A percentile compares a stretch with the other conserved stretches of the same genome.
Evolutionary conservation across 2,113 vertebrate species (phyloP).

Genomic region (Scalopus aquaticus): DNA sequence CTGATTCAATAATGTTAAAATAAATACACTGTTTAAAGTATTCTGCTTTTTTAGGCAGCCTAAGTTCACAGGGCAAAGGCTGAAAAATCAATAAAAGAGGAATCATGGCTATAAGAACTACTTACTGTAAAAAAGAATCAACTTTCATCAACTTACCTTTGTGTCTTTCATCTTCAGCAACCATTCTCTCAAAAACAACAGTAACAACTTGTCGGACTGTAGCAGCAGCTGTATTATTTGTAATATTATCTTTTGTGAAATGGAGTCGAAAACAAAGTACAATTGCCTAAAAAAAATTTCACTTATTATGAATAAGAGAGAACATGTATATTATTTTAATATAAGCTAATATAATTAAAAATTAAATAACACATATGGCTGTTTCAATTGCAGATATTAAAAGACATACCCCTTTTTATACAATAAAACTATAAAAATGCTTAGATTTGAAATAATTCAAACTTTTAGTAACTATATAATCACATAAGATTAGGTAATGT

Average conservation of each 20-base stretch:
- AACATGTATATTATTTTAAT: neutral
- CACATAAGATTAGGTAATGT: neutral
- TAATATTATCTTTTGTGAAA: conserved; percentile 99
- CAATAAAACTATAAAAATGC: conserved; percentile 8
- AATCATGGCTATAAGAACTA: neutral
- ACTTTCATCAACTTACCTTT: conserved; percentile 88
- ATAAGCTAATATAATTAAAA: neutral
- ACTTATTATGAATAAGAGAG: conserved; percentile 47
- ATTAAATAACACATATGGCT: neutral
- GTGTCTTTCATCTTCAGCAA: conserved; percentile 95
- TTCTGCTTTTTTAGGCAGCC: neutral
- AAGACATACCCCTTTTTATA: neutral
- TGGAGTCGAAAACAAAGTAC: conserved; percentile 99
- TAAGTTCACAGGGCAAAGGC: neutral
- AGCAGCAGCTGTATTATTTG: conserved; percentile 98
- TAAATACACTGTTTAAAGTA: neutral
- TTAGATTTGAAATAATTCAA: conserved; percentile 50
- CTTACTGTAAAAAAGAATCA: conserved; percentile 16
- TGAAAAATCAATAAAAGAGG: conserved; percentile 11
- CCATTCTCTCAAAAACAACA: conserved; percentile 99
- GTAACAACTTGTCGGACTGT: conserved; percentile 98
- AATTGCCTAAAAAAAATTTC: conserved; percentile 90
- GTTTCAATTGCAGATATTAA: neutral
- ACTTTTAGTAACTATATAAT: neutral
- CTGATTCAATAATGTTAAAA: neutral